Evolutionary conservation across 2,113 vertebrate genomes (phyloP).

Genomic region (Microcebus murinus): DNA sequence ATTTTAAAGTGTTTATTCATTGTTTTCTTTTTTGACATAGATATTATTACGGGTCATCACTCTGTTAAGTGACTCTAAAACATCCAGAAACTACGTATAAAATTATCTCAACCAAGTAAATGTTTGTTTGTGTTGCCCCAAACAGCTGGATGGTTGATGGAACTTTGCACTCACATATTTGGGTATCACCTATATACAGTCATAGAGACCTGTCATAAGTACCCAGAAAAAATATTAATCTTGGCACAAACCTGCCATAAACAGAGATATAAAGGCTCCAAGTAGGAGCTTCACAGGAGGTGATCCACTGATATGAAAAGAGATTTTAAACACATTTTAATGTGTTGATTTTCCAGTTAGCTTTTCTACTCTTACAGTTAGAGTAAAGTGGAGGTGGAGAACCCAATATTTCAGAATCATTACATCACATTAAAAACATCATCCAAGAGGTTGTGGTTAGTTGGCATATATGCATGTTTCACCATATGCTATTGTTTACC

Average conservation of each 20-base stretch:
- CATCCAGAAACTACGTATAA: slow-evolving; percentile 37
- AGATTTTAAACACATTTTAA: slow-evolving; percentile 39
- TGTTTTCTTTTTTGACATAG: slow-evolving; percentile 11
- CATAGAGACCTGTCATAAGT: slow-evolving; percentile 4
- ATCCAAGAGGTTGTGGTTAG: slow-evolving; percentile 68
- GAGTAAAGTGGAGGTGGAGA: neutral
- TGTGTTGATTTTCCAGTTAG: slow-evolving; percentile 47
- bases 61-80: slow-evolving; percentile 42
- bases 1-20: slow-evolving; percentile 13
- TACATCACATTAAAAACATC: slow-evolving; percentile 77
- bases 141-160: slow-evolving; percentile 42
- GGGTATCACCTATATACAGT: slow-evolving; percentile 16
- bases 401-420: slow-evolving; percentile 74
- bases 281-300: neutral
- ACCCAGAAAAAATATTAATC: neutral
- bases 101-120: slow-evolving; percentile 31
- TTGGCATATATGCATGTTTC: slow-evolving; percentile 75
- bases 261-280: neutral
- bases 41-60: slow-evolving; percentile 30
- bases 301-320: slow-evolving; percentile 18
- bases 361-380: slow-evolving; percentile 50
- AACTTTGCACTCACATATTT: slow-evolving; percentile 52
- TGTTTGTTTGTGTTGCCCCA: slow-evolving; percentile 40
- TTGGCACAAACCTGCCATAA: neutral
- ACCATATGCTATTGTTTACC: slow-evolving; percentile 82